A percentile compares a stretch with the other conserved stretches of the same genome.
Conservation (phyloP, 2,113 vertebrate genomes). For the Catharus minimus region DNA sequence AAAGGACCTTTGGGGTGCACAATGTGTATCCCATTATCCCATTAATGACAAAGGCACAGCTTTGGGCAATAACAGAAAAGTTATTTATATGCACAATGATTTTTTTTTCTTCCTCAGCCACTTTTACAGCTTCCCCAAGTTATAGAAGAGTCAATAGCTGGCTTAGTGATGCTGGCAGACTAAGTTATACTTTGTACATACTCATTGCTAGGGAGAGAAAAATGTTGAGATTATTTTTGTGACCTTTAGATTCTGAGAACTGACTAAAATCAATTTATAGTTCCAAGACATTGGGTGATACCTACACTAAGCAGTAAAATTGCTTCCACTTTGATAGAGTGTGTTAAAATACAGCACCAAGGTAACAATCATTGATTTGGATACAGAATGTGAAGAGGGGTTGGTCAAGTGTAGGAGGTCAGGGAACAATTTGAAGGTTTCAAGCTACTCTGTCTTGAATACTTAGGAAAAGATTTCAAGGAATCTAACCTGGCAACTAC, state of each 20-base stretch:
- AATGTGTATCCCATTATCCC: constrained; percentile 39
- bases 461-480: background rate
- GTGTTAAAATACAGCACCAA: background rate
- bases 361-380: background rate
- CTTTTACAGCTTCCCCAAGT: constrained; percentile 54
- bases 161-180: constrained; percentile 30
- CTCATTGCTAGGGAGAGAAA: constrained; percentile 33
- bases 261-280: constrained; percentile 67
- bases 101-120: constrained; percentile 35
- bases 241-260: constrained; percentile 65
- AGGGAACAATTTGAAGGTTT: background rate
- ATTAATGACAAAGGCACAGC: constrained; percentile 27
- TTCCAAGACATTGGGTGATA: constrained; percentile 45
- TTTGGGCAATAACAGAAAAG: constrained; percentile 28
- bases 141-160: constrained; percentile 42
- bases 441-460: background rate
- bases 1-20: constrained; percentile 47
- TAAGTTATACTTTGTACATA: constrained; percentile 21
- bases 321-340: constrained; percentile 32
- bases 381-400: background rate
- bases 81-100: constrained; percentile 61
- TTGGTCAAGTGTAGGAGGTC: background rate
- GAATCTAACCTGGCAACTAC: background rate
- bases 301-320: constrained; percentile 40
- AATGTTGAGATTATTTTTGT: constrained; percentile 48